Evolutionary conservation across 2,888 invertebrate species (phyloP).

Genomic region (Meta bourneti): DNA sequence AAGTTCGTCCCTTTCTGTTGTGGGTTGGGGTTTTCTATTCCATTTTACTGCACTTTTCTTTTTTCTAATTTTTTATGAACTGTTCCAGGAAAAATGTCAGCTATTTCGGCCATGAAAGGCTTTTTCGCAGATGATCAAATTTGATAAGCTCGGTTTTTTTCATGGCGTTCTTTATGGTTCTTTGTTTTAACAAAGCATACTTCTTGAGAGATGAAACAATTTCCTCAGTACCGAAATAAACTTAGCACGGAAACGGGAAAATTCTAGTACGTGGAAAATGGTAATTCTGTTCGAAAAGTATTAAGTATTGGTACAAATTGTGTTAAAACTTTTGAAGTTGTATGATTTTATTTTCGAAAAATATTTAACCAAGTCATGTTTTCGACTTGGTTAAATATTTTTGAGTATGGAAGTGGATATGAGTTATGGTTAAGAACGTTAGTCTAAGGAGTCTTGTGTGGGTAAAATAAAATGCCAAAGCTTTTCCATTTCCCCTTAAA

Average conservation of each 20-base stretch:
- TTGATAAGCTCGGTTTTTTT: constrained; percentile 19
- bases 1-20: background rate
- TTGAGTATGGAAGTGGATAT: too few relatives aligned
- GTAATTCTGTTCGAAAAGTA: background rate
- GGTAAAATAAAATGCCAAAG: too few relatives aligned
- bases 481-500: too few relatives aligned
- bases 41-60: background rate
- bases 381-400: too few relatives aligned
- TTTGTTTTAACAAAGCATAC: background rate
- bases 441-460: too few relatives aligned
- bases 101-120: constrained; percentile 3
- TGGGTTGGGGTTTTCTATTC: background rate
- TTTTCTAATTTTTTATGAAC: background rate
- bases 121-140: constrained; percentile 20
- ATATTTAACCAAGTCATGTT: too few relatives aligned
- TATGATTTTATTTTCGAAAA: too few relatives aligned
- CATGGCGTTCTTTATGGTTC: background rate
- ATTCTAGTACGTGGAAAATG: background rate
- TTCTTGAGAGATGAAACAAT: background rate
- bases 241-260: background rate
- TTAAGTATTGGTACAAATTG: too few relatives aligned
- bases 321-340: too few relatives aligned
- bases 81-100: background rate
- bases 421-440: too few relatives aligned
- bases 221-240: background rate